These are phyloP conservation scores for Ichneumoninae sp. DNA, from an alignment of 2,888 invertebrate species.

Conservation along the genomic window DNA sequence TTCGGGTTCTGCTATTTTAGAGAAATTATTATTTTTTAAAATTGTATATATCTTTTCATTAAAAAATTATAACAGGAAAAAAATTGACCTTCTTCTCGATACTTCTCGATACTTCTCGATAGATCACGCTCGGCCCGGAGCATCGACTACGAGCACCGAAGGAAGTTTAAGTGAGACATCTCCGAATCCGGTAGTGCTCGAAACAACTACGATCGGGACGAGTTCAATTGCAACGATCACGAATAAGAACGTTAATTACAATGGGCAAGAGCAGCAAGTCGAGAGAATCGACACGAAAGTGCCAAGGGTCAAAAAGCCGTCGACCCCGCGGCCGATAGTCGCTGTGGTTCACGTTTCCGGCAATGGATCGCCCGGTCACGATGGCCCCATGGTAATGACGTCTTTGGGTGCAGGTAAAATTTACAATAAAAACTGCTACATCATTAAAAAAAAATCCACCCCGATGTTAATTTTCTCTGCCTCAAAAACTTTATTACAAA, in stretches of 20 bases:
- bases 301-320: constrained; percentile 65
- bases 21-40: background rate
- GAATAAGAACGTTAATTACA: constrained; percentile 62
- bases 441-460: background rate
- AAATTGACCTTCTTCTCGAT: background rate
- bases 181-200: constrained; percentile 14
- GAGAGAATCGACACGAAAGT: constrained; percentile 58
- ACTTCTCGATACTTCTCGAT: background rate
- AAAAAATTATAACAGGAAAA: background rate
- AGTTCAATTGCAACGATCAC: constrained; percentile 49
- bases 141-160: constrained; percentile 34
- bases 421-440: constrained; percentile 3
- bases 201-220: constrained; percentile 44
- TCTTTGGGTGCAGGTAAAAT: constrained; percentile 63
- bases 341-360: constrained; percentile 68
- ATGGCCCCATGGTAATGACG: constrained; percentile 66
- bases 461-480: background rate
- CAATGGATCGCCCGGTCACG: constrained; percentile 64
- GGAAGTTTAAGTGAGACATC: constrained; percentile 44
- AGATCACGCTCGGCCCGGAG: constrained; percentile 36
- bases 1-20: background rate
- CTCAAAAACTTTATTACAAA: background rate
- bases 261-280: constrained; percentile 51
- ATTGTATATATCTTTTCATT: background rate
- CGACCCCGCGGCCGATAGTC: constrained; percentile 65